Percentiles rank a stretch among this genome's conserved stretches.
Evolutionary conservation across 2,888 invertebrate genomes (phyloP).

Genomic region (Acanthococcus lagerstroemiae): DNA sequence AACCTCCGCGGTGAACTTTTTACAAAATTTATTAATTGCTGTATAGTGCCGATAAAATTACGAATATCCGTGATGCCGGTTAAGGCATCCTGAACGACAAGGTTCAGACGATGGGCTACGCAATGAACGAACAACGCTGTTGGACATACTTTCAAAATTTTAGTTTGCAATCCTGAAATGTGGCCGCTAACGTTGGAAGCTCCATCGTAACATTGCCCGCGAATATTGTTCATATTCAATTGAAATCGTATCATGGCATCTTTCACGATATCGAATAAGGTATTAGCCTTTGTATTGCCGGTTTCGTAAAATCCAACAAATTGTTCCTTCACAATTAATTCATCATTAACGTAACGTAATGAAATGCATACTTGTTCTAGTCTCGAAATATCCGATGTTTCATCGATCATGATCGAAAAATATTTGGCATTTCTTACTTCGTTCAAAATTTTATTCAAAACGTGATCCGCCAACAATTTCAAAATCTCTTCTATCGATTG

Average conservation of each 20-base stretch:
- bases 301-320: neutral
- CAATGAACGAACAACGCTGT: constrained; percentile 34
- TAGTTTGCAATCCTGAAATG: constrained; percentile 33
- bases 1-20: neutral
- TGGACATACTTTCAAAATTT: constrained; percentile 34
- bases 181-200: constrained; percentile 34
- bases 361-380: neutral
- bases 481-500: constrained; percentile 10
- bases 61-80: neutral
- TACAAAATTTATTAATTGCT: constrained; percentile 1
- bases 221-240: constrained; percentile 33
- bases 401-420: constrained; percentile 6
- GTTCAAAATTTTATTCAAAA: neutral
- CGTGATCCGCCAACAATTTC: neutral
- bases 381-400: constrained; percentile 1
- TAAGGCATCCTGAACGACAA: constrained; percentile 7
- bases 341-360: neutral
- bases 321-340: neutral
- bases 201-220: constrained; percentile 37
- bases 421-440: neutral
- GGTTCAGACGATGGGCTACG: constrained; percentile 35
- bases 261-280: constrained; percentile 33
- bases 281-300: constrained; percentile 28
- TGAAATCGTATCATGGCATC: constrained; percentile 32
- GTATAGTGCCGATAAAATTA: constrained; percentile 5